phyloP scores from a whole-genome alignment of 1,140 invertebrate species.

The Macrotrachela quadricornifera region DNA sequence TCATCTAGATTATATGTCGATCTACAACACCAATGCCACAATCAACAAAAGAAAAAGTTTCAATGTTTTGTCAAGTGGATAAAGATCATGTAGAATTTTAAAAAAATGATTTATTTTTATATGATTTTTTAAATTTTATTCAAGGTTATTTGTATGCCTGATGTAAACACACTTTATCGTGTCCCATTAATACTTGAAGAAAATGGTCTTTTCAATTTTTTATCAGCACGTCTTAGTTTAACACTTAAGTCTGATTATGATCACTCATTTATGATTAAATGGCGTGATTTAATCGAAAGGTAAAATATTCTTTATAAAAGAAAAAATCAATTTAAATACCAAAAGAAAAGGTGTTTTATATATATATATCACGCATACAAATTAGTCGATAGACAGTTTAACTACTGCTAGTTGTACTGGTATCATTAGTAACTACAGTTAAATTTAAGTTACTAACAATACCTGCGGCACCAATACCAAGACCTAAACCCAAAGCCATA shows the following conservation, averaged over 20 bases:
- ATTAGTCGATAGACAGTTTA: too few species aligned
- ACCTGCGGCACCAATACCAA: too few species aligned
- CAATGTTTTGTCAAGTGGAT: constrained; percentile 81
- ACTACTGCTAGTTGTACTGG: too few species aligned
- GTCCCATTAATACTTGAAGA: constrained; percentile 78
- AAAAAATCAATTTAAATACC: neutral
- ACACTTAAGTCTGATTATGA: constrained; percentile 39
- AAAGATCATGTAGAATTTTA: constrained; percentile 48
- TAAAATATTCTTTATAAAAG: constrained; percentile 12
- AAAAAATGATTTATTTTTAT: constrained; percentile 4
- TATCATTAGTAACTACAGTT: too few species aligned
- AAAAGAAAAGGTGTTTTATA: too few species aligned
- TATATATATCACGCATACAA: too few species aligned
- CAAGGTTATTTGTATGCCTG: constrained; percentile 78
- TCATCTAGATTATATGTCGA: constrained; percentile 53
- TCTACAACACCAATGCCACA: constrained; percentile 61
- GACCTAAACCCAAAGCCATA: too few species aligned
- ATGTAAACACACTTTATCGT: constrained; percentile 76
- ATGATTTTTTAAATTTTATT: constrained; percentile 11
- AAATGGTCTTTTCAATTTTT: constrained; percentile 64
- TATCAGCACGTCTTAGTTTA: constrained; percentile 47
- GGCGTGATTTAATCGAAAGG: constrained; percentile 63
- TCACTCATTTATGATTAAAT: constrained; percentile 57
- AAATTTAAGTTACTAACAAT: too few species aligned
- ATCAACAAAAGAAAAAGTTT: constrained; percentile 72